phyloP scores from a whole-genome alignment of 2,888 invertebrate species.

The Keiferia lycopersicella region DNA sequence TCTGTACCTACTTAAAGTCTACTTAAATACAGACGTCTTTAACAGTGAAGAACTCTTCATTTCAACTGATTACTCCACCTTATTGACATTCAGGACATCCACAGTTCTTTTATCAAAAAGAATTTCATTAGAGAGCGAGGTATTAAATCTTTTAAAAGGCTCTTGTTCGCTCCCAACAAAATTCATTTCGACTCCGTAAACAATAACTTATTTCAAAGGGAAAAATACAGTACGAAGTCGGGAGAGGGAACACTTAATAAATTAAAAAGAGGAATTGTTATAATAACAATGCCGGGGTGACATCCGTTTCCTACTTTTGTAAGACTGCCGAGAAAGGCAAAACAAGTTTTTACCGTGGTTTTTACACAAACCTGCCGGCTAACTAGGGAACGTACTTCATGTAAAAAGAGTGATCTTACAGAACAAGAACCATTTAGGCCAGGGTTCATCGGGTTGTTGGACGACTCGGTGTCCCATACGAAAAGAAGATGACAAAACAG shows the following conservation, averaged over 20 bases:
- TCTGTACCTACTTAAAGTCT: neutral
- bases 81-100: conserved; percentile 6
- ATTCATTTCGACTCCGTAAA: conserved; percentile 5
- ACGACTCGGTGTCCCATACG: too few species aligned
- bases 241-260: conserved; percentile 4
- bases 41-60: neutral
- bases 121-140: conserved; percentile 3
- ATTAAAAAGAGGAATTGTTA: conserved; percentile 1
- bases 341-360: too few species aligned
- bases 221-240: conserved; percentile 4
- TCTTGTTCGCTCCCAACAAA: neutral
- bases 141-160: conserved; percentile 1
- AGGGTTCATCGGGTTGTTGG: too few species aligned
- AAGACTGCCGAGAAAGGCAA: neutral
- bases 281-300: neutral
- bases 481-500: too few species aligned
- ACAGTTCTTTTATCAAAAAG: neutral
- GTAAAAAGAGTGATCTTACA: too few species aligned
- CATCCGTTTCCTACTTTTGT: conserved; percentile 5
- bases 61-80: neutral
- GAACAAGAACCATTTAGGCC: too few species aligned
- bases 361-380: too few species aligned
- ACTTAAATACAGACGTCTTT: neutral
- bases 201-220: conserved; percentile 6
- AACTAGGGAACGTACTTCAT: too few species aligned